A percentile compares a stretch with the other conserved stretches of the same genome.
Evolutionary conservation across 1,140 invertebrate species (phyloP).

Genomic region (Pachyrhynchus sulphureomaculatus): DNA sequence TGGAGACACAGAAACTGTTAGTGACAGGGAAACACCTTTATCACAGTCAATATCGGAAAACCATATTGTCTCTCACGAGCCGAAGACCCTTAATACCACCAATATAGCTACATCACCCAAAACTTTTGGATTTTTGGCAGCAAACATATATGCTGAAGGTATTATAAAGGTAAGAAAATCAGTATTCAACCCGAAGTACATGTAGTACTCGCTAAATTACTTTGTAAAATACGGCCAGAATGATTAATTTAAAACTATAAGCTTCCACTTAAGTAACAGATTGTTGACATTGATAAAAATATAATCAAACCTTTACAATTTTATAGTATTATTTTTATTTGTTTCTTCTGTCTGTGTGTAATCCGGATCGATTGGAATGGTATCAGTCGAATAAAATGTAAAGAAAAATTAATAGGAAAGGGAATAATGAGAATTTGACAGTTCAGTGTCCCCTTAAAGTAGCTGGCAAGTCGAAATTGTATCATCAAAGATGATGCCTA

Average conservation of each 20-base stretch:
- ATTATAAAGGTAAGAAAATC: conserved; percentile 23
- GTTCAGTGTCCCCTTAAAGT: too few species aligned
- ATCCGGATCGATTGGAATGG: too few species aligned
- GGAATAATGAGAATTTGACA: too few species aligned
- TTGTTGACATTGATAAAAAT: background rate
- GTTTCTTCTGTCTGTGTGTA: too few species aligned
- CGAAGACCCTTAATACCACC: conserved; percentile 4
- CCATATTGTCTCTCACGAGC: background rate
- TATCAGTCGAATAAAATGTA: too few species aligned
- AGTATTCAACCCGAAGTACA: too few species aligned
- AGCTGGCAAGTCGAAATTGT: too few species aligned
- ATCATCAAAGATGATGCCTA: too few species aligned
- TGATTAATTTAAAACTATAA: background rate
- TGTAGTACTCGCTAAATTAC: too few species aligned
- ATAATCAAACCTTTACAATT: background rate
- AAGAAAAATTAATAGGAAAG: too few species aligned
- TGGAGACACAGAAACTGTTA: background rate
- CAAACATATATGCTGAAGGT: conserved; percentile 14
- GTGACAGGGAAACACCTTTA: background rate
- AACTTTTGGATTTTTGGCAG: conserved; percentile 19
- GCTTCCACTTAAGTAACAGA: background rate
- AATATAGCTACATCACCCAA: conserved; percentile 15
- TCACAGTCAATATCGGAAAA: background rate
- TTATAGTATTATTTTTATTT: background rate
- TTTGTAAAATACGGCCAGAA: too few species aligned